Conservation (phyloP, 2,797 vertebrate genomes). For the Malurus leucopterus region DNA sequence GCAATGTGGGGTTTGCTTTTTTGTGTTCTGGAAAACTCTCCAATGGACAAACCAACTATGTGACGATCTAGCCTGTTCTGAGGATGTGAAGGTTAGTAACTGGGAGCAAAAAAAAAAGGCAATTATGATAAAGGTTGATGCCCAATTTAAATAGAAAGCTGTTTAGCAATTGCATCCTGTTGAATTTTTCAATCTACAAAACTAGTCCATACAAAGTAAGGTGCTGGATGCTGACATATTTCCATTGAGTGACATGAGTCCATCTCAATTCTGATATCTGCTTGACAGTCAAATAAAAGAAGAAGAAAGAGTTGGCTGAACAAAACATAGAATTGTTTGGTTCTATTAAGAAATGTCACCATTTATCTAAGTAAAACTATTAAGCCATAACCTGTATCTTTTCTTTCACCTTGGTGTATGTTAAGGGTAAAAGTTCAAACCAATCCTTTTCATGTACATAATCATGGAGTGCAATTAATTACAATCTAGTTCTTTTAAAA, state of each 20-base stretch:
- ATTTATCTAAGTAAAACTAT: constrained; percentile 62
- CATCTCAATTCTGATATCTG: neutral
- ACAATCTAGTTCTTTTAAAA: constrained; percentile 58
- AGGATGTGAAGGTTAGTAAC: neutral
- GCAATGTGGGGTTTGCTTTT: neutral
- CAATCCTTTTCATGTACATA: constrained; percentile 57
- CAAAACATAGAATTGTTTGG: constrained; percentile 41
- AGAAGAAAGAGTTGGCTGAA: neutral
- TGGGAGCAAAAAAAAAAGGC: neutral
- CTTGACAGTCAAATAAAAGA: neutral
- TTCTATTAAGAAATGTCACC: constrained; percentile 54
- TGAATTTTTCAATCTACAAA: neutral
- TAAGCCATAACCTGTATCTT: constrained; percentile 56
- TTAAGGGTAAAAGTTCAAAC: constrained; percentile 54
- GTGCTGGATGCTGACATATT: neutral
- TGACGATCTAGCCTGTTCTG: neutral
- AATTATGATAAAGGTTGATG: neutral
- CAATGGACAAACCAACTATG: neutral
- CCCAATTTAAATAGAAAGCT: neutral
- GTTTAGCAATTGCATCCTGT: neutral
- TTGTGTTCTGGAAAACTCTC: neutral
- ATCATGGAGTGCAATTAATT: constrained; percentile 60
- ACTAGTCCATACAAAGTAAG: neutral
- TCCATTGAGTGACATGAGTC: neutral
- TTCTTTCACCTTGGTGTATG: constrained; percentile 56